Evolutionary conservation across 37 sponge, comb jelly and placozoan species (phyloP).

Genomic region (Oopsacas minuta): DNA sequence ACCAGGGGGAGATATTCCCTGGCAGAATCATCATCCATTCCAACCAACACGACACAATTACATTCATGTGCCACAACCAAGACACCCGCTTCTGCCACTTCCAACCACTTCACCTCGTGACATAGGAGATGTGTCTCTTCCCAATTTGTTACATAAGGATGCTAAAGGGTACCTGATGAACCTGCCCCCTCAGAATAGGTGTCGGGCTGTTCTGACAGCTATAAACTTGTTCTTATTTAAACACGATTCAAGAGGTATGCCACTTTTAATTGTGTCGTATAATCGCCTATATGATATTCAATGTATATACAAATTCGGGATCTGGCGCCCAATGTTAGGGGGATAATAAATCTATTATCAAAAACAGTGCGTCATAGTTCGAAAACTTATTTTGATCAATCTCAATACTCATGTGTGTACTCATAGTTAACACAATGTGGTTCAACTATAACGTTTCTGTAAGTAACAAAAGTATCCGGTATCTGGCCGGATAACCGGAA

Average conservation of each 20-base stretch:
- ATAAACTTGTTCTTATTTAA: neutral
- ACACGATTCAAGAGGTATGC: neutral
- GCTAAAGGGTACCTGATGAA: neutral
- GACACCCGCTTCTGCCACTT: neutral
- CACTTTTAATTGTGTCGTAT: neutral
- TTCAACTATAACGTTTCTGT: no score
- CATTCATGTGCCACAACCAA: neutral
- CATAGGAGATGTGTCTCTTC: neutral
- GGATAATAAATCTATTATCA: no score
- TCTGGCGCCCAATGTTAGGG: no score
- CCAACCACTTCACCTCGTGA: neutral
- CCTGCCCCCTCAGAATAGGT: neutral
- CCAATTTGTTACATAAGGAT: neutral
- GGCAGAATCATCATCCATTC: neutral
- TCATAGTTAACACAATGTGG: neutral
- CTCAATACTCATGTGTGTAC: neutral
- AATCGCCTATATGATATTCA: neutral
- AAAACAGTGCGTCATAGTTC: no score
- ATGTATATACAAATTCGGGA: no score
- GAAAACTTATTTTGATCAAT: no score
- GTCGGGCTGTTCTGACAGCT: constrained; percentile 2
- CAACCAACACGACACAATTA: neutral
- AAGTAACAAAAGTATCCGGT: no score
- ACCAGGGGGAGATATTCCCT: neutral
- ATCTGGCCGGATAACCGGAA: no score